Evolutionary conservation across 2,888 invertebrate species (phyloP).

Genomic region (Habrosyne pyritoides): DNA sequence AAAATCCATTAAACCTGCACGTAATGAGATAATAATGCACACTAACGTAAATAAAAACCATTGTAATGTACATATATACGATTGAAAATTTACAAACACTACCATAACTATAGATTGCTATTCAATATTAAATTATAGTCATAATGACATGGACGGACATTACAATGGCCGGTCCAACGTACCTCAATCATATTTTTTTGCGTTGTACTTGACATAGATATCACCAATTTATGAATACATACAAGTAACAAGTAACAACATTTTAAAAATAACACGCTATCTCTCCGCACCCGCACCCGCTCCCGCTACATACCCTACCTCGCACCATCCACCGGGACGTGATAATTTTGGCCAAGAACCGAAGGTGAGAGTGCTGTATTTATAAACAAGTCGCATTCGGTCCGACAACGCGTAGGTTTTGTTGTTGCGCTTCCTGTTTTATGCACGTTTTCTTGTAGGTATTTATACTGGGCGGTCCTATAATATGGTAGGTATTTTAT

Average conservation of each 20-base stretch:
- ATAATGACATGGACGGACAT: no score
- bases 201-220: background rate
- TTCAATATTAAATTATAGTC: no score
- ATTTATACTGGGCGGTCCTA: background rate
- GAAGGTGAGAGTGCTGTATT: conserved; percentile 77
- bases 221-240: no score
- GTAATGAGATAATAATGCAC: no score
- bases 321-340: conserved; percentile 36
- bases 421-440: conserved; percentile 57
- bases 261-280: background rate
- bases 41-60: no score
- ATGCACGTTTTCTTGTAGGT: conserved; percentile 30
- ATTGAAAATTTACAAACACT: no score
- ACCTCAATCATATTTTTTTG: no score
- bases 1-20: no score
- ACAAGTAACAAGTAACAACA: no score
- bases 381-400: conserved; percentile 57
- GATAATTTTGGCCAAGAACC: conserved; percentile 74
- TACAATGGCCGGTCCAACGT: no score
- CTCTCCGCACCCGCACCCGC: conserved; percentile 8
- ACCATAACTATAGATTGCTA: no score
- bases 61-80: no score
- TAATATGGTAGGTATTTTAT: background rate
- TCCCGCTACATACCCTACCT: conserved; percentile 28
- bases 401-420: conserved; percentile 45